Percentiles rank a stretch among this genome's conserved stretches.
These are phyloP conservation scores for Leptinotarsa peninsularis DNA, from an alignment of 2,888 invertebrate genomes.

Conservation along the genomic window DNA sequence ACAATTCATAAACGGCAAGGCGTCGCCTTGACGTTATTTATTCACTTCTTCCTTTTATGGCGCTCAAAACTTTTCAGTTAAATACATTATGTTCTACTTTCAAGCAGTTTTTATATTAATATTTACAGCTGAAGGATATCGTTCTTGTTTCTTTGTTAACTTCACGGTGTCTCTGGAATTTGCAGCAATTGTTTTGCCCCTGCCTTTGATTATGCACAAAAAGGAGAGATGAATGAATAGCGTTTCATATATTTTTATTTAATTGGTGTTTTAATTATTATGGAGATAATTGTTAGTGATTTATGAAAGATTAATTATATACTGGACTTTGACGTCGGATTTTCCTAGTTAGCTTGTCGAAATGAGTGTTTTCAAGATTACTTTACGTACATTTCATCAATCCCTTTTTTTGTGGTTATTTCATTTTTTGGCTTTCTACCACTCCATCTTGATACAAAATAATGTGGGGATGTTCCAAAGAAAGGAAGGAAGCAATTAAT, in stretches of 20 bases:
- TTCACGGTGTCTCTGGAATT: constrained; percentile 26
- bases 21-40: constrained; percentile 28
- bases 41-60: constrained; percentile 29
- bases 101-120: constrained; percentile 37
- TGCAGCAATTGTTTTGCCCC: constrained; percentile 25
- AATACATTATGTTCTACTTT: constrained; percentile 38
- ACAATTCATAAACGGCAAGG: constrained; percentile 25
- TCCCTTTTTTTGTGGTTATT: too few species aligned
- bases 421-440: too few species aligned
- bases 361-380: too few species aligned
- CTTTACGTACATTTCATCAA: too few species aligned
- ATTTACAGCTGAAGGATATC: constrained; percentile 33
- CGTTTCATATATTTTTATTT: not conserved
- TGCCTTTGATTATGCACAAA: constrained; percentile 16
- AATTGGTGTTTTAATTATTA: not conserved
- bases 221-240: constrained; percentile 6
- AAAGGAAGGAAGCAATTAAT: too few species aligned
- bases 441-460: too few species aligned
- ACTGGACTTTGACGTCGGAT: not conserved
- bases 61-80: constrained; percentile 36
- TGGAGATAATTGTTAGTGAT: not conserved
- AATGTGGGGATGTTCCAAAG: too few species aligned
- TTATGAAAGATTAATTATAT: not conserved
- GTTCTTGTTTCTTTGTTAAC: constrained; percentile 29
- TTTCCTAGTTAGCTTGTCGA: too few species aligned